Percentiles rank a stretch among this genome's conserved stretches.
These are phyloP conservation scores for Sebastes elongatus DNA, from an alignment of 2,797 vertebrate species.

Conservation along the genomic window DNA sequence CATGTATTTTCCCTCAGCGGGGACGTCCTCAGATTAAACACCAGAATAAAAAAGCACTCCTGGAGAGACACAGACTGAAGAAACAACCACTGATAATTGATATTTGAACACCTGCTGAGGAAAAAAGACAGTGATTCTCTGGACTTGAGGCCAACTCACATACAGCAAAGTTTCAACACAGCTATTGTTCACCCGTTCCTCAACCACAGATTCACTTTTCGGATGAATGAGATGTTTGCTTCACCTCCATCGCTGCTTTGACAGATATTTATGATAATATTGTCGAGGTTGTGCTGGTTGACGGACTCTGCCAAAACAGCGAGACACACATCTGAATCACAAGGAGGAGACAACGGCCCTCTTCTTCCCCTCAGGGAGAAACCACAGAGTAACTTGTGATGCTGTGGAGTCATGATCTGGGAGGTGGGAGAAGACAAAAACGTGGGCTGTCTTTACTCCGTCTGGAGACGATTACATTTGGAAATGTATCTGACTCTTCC, in stretches of 20 bases:
- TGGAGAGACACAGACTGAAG: conserved; percentile 12
- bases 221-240: conserved; percentile 18
- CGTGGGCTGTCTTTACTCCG: background rate
- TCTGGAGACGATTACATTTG: conserved; percentile 64
- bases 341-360: background rate
- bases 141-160: background rate
- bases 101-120: conserved; percentile 47
- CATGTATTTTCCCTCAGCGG: conserved; percentile 40
- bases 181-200: conserved; percentile 1
- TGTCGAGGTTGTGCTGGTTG: background rate
- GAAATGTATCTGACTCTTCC: conserved; percentile 56
- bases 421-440: conserved; percentile 8
- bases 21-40: conserved; percentile 37
- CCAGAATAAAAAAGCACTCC: background rate
- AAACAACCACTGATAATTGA: conserved; percentile 33
- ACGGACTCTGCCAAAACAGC: background rate
- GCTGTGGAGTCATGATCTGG: conserved; percentile 1
- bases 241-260: conserved; percentile 26
- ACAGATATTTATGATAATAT: conserved; percentile 32
- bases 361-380: background rate
- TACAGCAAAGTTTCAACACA: background rate
- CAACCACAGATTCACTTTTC: conserved; percentile 13
- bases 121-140: background rate
- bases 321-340: background rate
- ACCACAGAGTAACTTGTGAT: conserved; percentile 11